Evolutionary conservation across 2,888 invertebrate genomes (phyloP).

Genomic region (Allygus modestus): DNA sequence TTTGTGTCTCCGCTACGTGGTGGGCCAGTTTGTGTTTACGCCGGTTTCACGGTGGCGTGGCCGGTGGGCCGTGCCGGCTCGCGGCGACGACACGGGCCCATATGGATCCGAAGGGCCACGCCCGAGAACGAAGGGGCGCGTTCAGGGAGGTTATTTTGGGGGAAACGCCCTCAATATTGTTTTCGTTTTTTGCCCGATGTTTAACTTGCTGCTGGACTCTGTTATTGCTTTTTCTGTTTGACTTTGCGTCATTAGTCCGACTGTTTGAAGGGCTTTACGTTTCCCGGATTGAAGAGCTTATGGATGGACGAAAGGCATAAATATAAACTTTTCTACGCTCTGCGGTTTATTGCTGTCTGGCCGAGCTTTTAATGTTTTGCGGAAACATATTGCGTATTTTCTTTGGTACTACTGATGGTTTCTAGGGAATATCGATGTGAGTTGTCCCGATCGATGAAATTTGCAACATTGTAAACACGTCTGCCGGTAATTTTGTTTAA

Average conservation of each 20-base stretch:
- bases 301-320: background rate
- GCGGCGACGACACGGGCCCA: background rate
- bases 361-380: background rate
- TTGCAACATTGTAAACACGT: too few relatives aligned
- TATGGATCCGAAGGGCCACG: slow-evolving; percentile 47
- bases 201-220: slow-evolving; percentile 26
- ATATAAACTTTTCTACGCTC: background rate
- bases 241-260: slow-evolving; percentile 12
- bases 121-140: slow-evolving; percentile 39
- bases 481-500: too few relatives aligned
- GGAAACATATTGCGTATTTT: background rate
- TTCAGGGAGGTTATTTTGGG: slow-evolving; percentile 52
- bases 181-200: slow-evolving; percentile 32
- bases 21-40: background rate
- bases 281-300: background rate
- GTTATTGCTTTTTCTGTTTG: slow-evolving; percentile 53
- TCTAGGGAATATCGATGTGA: too few relatives aligned
- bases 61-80: slow-evolving; percentile 1
- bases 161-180: slow-evolving; percentile 52
- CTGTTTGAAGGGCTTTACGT: slow-evolving; percentile 4
- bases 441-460: too few relatives aligned
- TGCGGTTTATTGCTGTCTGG: slow-evolving; percentile 5
- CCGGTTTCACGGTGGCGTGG: background rate
- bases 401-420: too few relatives aligned
- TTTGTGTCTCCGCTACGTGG: background rate